A percentile compares a stretch with the other conserved stretches of the same genome.
phyloP scores from a whole-genome alignment of 23 tunicate genomes.

The Botrylloides violaceus region DNA sequence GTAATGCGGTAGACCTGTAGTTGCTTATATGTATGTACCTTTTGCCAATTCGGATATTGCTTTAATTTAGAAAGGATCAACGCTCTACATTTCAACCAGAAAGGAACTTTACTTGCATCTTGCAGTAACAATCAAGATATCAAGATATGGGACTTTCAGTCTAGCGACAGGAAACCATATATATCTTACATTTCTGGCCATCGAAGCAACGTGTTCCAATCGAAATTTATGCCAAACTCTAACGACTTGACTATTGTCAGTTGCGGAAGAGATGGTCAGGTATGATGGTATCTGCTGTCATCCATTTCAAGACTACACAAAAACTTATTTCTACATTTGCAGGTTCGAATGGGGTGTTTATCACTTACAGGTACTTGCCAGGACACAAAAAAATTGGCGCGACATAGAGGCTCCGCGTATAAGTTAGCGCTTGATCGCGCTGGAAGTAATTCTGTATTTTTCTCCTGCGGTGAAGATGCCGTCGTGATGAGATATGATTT shows the following conservation, averaged over 20 bases:
- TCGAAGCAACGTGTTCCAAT: slow-evolving; percentile 80
- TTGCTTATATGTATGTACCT: no score
- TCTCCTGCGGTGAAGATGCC: slow-evolving; percentile 92
- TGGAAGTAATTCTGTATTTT: slow-evolving; percentile 31
- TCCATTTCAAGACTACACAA: background rate
- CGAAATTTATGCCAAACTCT: slow-evolving; percentile 75
- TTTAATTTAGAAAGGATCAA: slow-evolving; percentile 97
- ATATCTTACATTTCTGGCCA: slow-evolving; percentile 69
- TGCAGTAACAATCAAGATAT: slow-evolving; percentile 77
- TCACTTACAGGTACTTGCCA: slow-evolving; percentile 56
- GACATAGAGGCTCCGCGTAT: slow-evolving; percentile 87
- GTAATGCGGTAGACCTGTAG: no score
- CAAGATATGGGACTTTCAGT: slow-evolving; percentile 71
- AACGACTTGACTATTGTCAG: slow-evolving; percentile 69
- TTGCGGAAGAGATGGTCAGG: slow-evolving; percentile 88
- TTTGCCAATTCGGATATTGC: no score
- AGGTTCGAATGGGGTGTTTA: slow-evolving; percentile 72
- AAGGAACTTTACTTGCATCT: slow-evolving; percentile 74
- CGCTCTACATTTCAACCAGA: slow-evolving; percentile 75
- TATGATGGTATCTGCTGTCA: background rate
- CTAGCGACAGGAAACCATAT: slow-evolving; percentile 24
- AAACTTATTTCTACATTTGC: background rate
- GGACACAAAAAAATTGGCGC: slow-evolving; percentile 68
- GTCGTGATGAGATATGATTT: slow-evolving; percentile 61
- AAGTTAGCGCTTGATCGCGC: slow-evolving; percentile 48